These are phyloP conservation scores for Temnothorax unifasciatus DNA, from an alignment of 2,888 invertebrate genomes.

Conservation along the genomic window DNA sequence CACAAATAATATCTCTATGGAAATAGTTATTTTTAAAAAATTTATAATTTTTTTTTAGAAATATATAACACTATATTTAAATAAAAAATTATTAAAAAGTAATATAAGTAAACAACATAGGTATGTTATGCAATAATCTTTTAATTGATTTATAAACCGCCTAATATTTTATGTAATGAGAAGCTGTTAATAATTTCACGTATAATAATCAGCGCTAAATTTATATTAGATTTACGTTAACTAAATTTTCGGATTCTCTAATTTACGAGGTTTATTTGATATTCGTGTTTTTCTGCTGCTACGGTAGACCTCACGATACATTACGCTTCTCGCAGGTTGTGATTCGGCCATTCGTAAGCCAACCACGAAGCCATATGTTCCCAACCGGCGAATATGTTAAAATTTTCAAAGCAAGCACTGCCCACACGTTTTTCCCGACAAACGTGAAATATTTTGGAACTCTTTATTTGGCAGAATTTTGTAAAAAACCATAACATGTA, in stretches of 20 bases:
- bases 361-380: slow-evolving; percentile 50
- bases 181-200: not conserved
- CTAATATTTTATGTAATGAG: not conserved
- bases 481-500: not conserved
- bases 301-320: not conserved
- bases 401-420: slow-evolving; percentile 60
- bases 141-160: not conserved
- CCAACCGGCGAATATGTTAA: slow-evolving; percentile 26
- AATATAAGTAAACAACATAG: not conserved
- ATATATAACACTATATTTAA: not conserved
- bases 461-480: not conserved
- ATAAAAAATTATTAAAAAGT: not conserved
- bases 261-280: slow-evolving; percentile 31
- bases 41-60: not conserved
- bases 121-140: not conserved
- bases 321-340: slow-evolving; percentile 45
- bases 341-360: slow-evolving; percentile 49
- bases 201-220: not conserved
- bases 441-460: slow-evolving; percentile 21
- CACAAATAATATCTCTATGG: not conserved
- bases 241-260: slow-evolving; percentile 5
- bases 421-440: slow-evolving; percentile 23
- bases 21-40: not conserved
- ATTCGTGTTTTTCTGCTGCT: slow-evolving; percentile 36
- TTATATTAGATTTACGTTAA: slow-evolving; percentile 18